A percentile compares a stretch with the other conserved stretches of the same genome.
These are phyloP conservation scores for Ostrea denselamellosa DNA, from an alignment of 1,140 invertebrate genomes.

Conservation along the genomic window DNA sequence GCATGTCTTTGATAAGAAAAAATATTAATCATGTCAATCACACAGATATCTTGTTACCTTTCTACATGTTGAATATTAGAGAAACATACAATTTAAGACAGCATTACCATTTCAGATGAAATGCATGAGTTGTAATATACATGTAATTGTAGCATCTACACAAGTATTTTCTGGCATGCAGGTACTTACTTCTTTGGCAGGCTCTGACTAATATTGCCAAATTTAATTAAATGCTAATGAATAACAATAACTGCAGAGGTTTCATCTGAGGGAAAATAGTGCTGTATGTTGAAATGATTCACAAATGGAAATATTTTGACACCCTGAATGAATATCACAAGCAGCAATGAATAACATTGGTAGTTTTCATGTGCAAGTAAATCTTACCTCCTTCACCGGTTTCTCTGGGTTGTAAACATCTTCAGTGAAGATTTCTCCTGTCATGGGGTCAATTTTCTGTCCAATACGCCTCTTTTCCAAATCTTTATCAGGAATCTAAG, in stretches of 20 bases:
- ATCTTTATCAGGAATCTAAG: conserved; percentile 77
- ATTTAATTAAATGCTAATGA: background rate
- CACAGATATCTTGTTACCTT: background rate
- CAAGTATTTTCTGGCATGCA: background rate
- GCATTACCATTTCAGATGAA: background rate
- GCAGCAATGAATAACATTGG: background rate
- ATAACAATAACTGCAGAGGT: too few relatives aligned
- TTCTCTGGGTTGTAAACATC: conserved; percentile 77
- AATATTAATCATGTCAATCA: background rate
- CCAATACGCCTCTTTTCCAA: conserved; percentile 71
- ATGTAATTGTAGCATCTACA: background rate
- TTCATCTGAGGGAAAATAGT: too few relatives aligned
- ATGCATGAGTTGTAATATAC: background rate
- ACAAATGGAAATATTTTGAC: too few relatives aligned
- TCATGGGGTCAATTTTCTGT: conserved; percentile 76
- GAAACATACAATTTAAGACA: background rate
- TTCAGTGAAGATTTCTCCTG: conserved; percentile 74
- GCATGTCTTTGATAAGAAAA: background rate
- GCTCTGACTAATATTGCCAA: background rate
- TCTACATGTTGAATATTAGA: background rate
- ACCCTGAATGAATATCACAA: background rate
- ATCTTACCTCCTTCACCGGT: conserved; percentile 65
- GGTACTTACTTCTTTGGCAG: conserved; percentile 25
- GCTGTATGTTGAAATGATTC: too few relatives aligned
- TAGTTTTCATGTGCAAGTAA: background rate